Evolutionary conservation across 1,140 invertebrate species (phyloP), one percentile per base, ranked within the genome.

Genomic region (Drosophila ananassae): DNA sequence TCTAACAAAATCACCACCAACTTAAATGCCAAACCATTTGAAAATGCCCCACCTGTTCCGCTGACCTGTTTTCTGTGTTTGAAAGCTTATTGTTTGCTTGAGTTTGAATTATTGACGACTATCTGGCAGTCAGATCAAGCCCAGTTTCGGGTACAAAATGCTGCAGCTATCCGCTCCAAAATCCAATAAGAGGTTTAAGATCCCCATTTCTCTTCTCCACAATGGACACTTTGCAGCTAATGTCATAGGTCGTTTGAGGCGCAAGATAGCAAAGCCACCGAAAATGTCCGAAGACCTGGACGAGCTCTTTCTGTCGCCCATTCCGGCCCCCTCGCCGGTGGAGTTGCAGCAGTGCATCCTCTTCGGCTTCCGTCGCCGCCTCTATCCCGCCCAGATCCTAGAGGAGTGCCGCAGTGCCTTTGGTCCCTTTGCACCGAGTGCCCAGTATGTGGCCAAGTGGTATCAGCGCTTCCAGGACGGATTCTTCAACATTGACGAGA

Each of bases 251-350:
- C 79, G 82, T 64, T 73, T 87, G 30, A 82, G 72, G 55, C 78
- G 78, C 64, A 80, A 72, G 17, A 58, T 74, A 41, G 64, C 30
- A 60, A 62, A 66, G 60, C 55, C 72, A 32, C 10, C 59, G 57
- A 76, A 60, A 63, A 87, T 87, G 82, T 87, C 82, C 75, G 82
- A 87, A 75, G 82, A 87, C 62, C 83, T 87, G 74, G 82, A 87
- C 62, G 82, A 87, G 50, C 75, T 87, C 44, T 87, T 87, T 37
- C 66, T 87, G 25, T 73, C 84, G n/a, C 83, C 83, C 41, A 87
- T 89, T 68, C 83, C 83, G 72, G 79, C 79, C 6, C 83, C 83
- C 52, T 72, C 84, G 52, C 44, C 84, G 47, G 44, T 67, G 25
- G 83, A 89, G 55, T 73, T 89, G 60, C 84, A 89, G 68, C 83